phyloP scores from a whole-genome alignment of 2,113 vertebrate species.

The Pungitius pungitius region DNA sequence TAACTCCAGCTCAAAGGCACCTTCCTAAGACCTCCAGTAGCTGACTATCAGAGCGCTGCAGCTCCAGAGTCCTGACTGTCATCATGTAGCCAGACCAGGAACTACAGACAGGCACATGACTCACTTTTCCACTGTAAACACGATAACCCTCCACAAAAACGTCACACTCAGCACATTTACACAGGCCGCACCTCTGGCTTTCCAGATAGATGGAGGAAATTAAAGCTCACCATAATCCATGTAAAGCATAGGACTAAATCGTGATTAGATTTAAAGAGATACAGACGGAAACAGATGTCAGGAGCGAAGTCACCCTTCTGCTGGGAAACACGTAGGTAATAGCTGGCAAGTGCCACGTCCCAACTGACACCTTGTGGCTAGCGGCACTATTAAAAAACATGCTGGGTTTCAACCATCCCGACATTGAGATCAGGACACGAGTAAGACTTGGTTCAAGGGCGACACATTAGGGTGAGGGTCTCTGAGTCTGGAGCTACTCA shows the following conservation, averaged over 20 bases:
- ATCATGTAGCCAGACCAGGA: conserved; percentile 8
- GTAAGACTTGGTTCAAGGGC: neutral
- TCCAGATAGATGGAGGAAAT: conserved; percentile 9
- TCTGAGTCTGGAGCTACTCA: too few relatives aligned
- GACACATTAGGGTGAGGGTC: too few relatives aligned
- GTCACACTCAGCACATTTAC: conserved; percentile 11
- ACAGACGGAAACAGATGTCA: neutral
- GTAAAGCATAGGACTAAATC: neutral
- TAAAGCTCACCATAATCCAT: conserved; percentile 6
- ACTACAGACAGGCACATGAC: conserved; percentile 53
- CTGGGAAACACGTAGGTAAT: conserved; percentile 5
- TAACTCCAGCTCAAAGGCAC: conserved; percentile 13
- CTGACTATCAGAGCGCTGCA: neutral
- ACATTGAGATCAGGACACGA: neutral
- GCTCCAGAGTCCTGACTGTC: conserved; percentile 4
- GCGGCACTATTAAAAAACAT: neutral
- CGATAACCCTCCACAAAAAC: conserved; percentile 15
- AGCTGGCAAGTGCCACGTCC: neutral
- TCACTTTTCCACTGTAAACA: conserved; percentile 63
- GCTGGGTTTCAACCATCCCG: conserved; percentile 13
- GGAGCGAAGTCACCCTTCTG: neutral
- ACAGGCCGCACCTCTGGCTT: neutral
- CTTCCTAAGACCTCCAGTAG: conserved; percentile 46
- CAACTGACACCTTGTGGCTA: neutral
- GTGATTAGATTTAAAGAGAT: conserved; percentile 9